Evolutionary conservation across 2,113 vertebrate genomes (phyloP), one percentile per base, ranked within the genome.

Genomic region (Calyptomena viridis): DNA sequence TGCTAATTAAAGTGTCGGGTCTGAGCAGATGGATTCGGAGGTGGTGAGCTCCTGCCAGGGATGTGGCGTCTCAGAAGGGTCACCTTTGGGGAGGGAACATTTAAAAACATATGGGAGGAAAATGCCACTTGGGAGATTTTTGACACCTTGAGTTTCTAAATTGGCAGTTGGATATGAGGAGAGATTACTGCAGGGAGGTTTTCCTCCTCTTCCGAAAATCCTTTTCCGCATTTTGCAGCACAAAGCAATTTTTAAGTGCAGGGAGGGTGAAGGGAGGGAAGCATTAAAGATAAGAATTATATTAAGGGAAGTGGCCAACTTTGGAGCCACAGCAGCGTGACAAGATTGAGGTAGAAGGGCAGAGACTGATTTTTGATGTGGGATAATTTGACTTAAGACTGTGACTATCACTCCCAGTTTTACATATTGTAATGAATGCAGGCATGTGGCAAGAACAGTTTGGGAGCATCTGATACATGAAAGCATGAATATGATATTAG

Each of bases 391-490:
- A 93, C 94, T 93, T 72, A 64, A 37, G 84, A 90, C 80, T 63
- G 6, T 80, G 82, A 84, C 76, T 74, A 67, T 95, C 88, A 19
- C 67, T 93, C 40, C 17, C 71, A 72, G 14, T 90, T 94, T 93
- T 93, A 90, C 90, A 92, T 69, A 31, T 39, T 60, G 59, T 94
- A 77, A 94, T 96, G 95, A 96, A 93, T 46, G 59, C 90, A 86
- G 90, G 52, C 84, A 37, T 78, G 74, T 17, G 6, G 76, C 75
- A 83, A 78, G 87, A 88, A 55, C 60, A 92, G 73, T 93, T 79
- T 72, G 73, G 84, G 66, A 95, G 40, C 88, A 90, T 92, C 79
- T 94, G 94, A 96, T 94, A 92, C 60, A 53, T 76, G 79, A 90
- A 96, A 87, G 60, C 21, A 87, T 90, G 92, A 94, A 95, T 96